Base-by-base conservation (phyloP, 2,797 vertebrate genomes). In the Melanotaenia parkinsoni region DNA sequence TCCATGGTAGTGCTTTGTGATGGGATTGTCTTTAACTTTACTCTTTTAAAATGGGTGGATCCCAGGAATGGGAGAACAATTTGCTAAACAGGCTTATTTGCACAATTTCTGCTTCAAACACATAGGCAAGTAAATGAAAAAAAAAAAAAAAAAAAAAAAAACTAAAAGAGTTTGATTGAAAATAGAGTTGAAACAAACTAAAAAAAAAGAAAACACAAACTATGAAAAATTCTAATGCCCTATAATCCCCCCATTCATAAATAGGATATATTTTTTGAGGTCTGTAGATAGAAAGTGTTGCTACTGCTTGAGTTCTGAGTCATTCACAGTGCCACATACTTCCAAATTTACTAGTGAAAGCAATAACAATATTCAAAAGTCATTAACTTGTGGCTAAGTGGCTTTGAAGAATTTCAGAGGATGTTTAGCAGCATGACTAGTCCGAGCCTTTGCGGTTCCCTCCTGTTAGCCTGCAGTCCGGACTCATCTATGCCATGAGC, bases 401-500 rank as follows among this genome's bases (percentile, higher is more conserved):
- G 84, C 77, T 70, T 60, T 81, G 71, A 81, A 79, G 72, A 85
- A 83, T 80, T 70, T 61, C 84, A 75, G 70, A 75, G 80, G 78
- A 69, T 79, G 72, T 70, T 78, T 47, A 70, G 80, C 78, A 74
- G 63, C 68, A 28, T 71, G 57, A 66, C 58, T 45, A 59, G 63
- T 68, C 76, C 37, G 72, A 79, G 61, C 80, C 61, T 63, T 77
- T 63, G 73, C 38, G 40, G n/a, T 63, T 74, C 76, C 69, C 74
- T 83, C 80, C 58, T 76, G 70, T 75, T 38, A 14, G 68, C 79
- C 79, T 74, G 68, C 60, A 51, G 68, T 71, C 63, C 1, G 40
- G 54, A 58, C 61, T 74, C 61, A n/a, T 76, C 70, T 92, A 95
- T 22, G 91, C 84, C 2, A 50, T 92, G 88, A 92, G 81, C 89